A percentile compares a stretch with the other conserved stretches of the same genome.
phyloP scores from a whole-genome alignment of 1,140 invertebrate species.

The Tetramorium alpestre region DNA sequence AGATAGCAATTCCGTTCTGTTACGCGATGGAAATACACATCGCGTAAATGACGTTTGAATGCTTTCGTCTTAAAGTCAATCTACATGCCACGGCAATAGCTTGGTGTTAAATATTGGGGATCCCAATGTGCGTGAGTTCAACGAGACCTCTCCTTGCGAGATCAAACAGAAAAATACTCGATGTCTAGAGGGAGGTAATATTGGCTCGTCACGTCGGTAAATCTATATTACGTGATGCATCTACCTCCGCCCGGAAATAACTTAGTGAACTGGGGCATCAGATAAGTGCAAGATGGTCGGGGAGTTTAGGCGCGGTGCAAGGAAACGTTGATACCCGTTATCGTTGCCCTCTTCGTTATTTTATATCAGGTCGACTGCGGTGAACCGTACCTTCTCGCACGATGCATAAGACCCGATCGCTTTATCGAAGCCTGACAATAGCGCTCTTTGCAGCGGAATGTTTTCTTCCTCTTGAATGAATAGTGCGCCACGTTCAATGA shows the following conservation, averaged over 20 bases:
- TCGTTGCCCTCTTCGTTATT: constrained; percentile 57
- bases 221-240: constrained; percentile 76
- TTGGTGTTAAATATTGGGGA: not conserved
- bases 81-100: too few species aligned
- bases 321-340: constrained; percentile 68
- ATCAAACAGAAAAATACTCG: constrained; percentile 32
- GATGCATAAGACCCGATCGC: constrained; percentile 1
- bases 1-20: constrained; percentile 15
- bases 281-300: constrained; percentile 70
- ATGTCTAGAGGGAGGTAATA: constrained; percentile 10
- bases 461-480: constrained; percentile 7
- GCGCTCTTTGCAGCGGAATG: not conserved
- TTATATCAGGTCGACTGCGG: constrained; percentile 21
- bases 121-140: not conserved
- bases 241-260: constrained; percentile 64
- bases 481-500: not conserved
- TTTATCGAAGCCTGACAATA: constrained; percentile 40
- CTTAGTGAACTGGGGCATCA: constrained; percentile 77
- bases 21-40: not conserved
- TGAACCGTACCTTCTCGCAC: not conserved
- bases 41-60: not conserved
- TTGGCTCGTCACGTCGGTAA: constrained; percentile 57
- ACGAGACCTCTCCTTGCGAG: not conserved
- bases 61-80: not conserved
- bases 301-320: constrained; percentile 58